Conservation (phyloP, 2,888 invertebrate genomes). For the Mythimna loreyi region DNA sequence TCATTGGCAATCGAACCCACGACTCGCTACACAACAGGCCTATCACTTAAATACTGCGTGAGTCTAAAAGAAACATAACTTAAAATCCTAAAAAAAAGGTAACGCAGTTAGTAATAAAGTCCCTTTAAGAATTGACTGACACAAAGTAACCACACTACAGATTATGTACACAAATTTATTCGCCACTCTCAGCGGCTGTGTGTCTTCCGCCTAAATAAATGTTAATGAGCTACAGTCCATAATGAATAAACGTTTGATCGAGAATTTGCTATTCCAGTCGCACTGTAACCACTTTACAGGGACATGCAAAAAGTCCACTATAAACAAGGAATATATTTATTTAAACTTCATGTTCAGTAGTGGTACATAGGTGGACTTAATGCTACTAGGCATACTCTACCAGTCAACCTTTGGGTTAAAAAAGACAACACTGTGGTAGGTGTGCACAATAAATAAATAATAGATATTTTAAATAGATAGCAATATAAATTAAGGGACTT, state of each 20-base stretch:
- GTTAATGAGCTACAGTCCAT: conserved; percentile 71
- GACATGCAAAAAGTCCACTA: conserved; percentile 13
- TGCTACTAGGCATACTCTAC: no score
- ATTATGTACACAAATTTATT: conserved; percentile 53
- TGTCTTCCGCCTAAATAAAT: conserved; percentile 72
- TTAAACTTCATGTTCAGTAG: no score
- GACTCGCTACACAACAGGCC: no score
- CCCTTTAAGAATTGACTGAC: conserved; percentile 14
- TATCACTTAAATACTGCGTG: no score
- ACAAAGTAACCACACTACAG: conserved; percentile 20
- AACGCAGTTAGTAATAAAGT: conserved; percentile 11
- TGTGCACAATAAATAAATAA: no score
- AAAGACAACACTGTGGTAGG: no score
- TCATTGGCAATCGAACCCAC: no score
- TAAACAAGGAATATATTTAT: no score
- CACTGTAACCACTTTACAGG: conserved; percentile 42
- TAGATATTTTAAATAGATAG: no score
- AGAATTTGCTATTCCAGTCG: conserved; percentile 72
- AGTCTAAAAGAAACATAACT: not conserved
- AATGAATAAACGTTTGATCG: conserved; percentile 75
- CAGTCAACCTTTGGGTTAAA: no score
- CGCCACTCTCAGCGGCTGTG: conserved; percentile 50
- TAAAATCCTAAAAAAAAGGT: not conserved
- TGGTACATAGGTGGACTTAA: no score
- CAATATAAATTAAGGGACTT: no score